Evolutionary conservation across 2,113 vertebrate species (phyloP).

Genomic region (Zapornia atra): DNA sequence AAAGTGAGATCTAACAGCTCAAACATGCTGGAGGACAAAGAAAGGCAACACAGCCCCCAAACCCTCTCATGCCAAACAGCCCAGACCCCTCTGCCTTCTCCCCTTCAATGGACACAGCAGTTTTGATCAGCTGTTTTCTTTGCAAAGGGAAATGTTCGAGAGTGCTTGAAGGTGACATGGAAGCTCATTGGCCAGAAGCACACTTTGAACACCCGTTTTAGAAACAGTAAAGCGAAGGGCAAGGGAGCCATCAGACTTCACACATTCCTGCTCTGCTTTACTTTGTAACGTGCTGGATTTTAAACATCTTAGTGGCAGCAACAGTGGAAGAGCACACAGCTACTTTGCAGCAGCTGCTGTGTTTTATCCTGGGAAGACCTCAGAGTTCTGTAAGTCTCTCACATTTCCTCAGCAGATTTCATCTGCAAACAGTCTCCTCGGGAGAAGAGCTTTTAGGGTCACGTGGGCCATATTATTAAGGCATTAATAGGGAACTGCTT

Average conservation of each 20-base stretch:
- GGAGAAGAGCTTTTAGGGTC: neutral
- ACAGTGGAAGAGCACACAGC: neutral
- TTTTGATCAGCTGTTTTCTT: neutral
- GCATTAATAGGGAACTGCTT: neutral
- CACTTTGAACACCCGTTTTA: neutral
- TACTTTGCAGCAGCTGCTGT: neutral
- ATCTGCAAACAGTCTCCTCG: neutral
- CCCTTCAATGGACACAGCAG: neutral
- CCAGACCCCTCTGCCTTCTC: neutral
- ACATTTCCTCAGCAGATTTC: neutral
- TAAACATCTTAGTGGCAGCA: neutral
- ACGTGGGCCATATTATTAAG: neutral
- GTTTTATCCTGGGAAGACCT: neutral
- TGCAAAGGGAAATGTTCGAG: neutral
- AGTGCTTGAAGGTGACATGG: neutral
- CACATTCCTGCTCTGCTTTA: neutral
- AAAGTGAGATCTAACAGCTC: slow-evolving; percentile 2
- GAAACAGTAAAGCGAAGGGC: neutral
- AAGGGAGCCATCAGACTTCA: neutral
- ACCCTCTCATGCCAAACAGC: neutral
- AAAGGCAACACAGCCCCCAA: neutral
- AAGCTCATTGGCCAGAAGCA: neutral
- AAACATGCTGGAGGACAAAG: neutral
- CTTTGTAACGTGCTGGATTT: neutral
- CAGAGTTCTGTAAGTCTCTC: neutral